Evolutionary conservation across 1,140 invertebrate species (phyloP), one percentile per base, ranked within the genome.

Genomic region (Dufourea novaeangliae): DNA sequence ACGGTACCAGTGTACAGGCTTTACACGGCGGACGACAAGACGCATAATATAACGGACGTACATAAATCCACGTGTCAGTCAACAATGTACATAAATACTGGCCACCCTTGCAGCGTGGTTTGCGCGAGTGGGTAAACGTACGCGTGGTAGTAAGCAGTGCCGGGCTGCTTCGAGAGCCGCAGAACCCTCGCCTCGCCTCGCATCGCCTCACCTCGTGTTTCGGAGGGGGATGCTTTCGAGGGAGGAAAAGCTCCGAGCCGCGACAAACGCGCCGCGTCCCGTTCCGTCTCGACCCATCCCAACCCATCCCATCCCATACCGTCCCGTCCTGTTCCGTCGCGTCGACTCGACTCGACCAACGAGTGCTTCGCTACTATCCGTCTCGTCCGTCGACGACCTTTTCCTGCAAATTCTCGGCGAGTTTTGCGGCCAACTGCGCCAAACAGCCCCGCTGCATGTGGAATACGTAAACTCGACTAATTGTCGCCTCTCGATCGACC

Each of bases 41-140:
- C 90, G 90, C 90, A 92, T 92, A 92, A 92, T 91, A 90, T 89
- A 91, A 92, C 90, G 89, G 91, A 92, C 90, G 91, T 88, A 88
- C 90, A 92, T 92, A 92, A 92, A 92, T 92, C 88, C 86, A 90
- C 73, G 86, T 92, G 91, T 87, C 91, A 92, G 90, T 92, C 92
- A 92, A 92, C 91, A 91, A 92, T 92, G 91, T 91, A 89, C 91
- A 92, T 92, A 92, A 92, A 92, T 92, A 92, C 91, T 91, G 83
- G 84, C 82, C 90, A 50, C 46, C 87, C 89, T 91, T 88, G 89
- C 81, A 88, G 79, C 84, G 82, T 81, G 87, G 88, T 87, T 85
- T 84, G 80, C 87, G 73, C 69, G 80, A 82, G 67, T 82, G 83
- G 84, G 70, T 77, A 61, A 64, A 44, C 46, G 81, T 68, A 82